A percentile compares a stretch with the other conserved stretches of the same genome.
These are phyloP conservation scores for Tetragnatha versicolor DNA, from an alignment of 1,140 invertebrate genomes.

Conservation along the genomic window DNA sequence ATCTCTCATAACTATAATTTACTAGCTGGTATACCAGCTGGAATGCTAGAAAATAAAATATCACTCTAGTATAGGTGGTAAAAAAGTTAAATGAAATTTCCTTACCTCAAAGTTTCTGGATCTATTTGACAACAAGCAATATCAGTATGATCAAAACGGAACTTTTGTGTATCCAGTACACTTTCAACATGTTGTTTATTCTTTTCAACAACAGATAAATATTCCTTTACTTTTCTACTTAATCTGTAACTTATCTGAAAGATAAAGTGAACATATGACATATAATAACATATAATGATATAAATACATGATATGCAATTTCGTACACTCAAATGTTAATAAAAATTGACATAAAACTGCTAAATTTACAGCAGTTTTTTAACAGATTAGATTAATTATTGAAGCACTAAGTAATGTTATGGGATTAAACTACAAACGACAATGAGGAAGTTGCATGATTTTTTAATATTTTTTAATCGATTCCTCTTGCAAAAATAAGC, in stretches of 20 bases:
- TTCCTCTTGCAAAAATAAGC: too few species aligned
- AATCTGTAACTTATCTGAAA: slow-evolving; percentile 15
- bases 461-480: too few species aligned
- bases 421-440: too few species aligned
- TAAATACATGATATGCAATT: too few species aligned
- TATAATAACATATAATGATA: background rate
- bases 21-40: too few species aligned
- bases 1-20: too few species aligned
- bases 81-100: background rate
- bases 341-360: too few species aligned
- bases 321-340: too few species aligned
- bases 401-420: too few species aligned
- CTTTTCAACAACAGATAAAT: slow-evolving; percentile 22
- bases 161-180: background rate
- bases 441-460: too few species aligned
- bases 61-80: background rate
- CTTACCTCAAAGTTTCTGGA: slow-evolving; percentile 31
- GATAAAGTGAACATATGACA: background rate
- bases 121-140: slow-evolving; percentile 22
- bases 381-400: too few species aligned
- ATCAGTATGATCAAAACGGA: slow-evolving; percentile 11
- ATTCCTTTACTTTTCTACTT: slow-evolving; percentile 30
- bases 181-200: slow-evolving; percentile 38
- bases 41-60: background rate
- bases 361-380: too few species aligned